Conservation (phyloP, 2,888 invertebrate genomes). For the Carterocephalus palaemon region DNA sequence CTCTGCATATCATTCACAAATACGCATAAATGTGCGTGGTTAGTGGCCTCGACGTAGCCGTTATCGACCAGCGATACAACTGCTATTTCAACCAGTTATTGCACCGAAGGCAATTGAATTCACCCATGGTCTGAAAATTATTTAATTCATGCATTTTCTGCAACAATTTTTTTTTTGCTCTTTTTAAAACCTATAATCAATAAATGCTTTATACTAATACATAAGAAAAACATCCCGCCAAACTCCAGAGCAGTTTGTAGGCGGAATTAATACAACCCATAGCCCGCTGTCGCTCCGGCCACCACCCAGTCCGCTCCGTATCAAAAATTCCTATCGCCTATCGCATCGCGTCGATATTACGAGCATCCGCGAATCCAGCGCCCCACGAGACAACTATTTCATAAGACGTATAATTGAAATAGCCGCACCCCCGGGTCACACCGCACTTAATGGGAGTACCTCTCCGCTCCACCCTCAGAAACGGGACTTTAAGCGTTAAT, state of each 20-base stretch:
- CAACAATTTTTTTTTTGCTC: no score
- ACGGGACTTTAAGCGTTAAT: slow-evolving; percentile 45
- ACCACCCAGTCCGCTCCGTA: slow-evolving; percentile 29
- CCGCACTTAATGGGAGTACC: slow-evolving; percentile 9
- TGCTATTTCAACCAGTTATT: no score
- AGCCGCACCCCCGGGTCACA: slow-evolving; percentile 43
- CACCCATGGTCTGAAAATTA: no score
- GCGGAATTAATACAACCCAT: background rate
- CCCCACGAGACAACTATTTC: slow-evolving; percentile 66
- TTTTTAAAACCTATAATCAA: slow-evolving; percentile 18
- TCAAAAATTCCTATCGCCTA: slow-evolving; percentile 64
- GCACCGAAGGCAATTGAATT: no score
- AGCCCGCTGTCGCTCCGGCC: slow-evolving; percentile 36
- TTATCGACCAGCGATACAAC: no score
- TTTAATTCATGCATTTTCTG: no score
- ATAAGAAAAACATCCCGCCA: no score
- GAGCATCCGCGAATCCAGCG: slow-evolving; percentile 59
- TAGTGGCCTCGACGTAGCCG: no score
- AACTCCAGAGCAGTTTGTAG: no score
- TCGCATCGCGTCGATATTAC: slow-evolving; percentile 57
- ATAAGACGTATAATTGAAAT: slow-evolving; percentile 76
- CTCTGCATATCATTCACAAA: no score
- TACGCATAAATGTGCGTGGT: no score
- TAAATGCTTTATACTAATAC: background rate
- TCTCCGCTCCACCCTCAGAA: no score